Base-by-base conservation (phyloP, 2,888 invertebrate genomes). In the Dolomedes plantarius region DNA sequence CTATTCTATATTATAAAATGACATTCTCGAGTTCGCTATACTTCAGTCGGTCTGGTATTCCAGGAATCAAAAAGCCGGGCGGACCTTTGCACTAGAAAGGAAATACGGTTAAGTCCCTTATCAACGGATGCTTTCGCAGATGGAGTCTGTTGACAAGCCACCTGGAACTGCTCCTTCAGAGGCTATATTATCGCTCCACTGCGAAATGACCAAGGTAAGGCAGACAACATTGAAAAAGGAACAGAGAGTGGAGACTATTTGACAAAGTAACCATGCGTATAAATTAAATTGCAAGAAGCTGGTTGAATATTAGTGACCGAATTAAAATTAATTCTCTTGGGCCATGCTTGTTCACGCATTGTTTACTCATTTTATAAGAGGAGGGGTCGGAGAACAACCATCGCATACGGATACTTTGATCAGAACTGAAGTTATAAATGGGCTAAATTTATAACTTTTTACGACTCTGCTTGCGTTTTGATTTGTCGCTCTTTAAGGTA, bases 121-220 rank as follows among this genome's bases (percentile, higher is more conserved):
- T 56, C 56, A 56, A 56, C 56, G 56, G 56, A 56, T 56, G 56
- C 56, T 3, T 23, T 3, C 23, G 56, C 56, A 56, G 46, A 46
- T 46, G 46, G 13, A 46, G 56, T 6, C 23, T 56, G 13, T 23
- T 56, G 56, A 23, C 56, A 56, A 56, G 56, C 56, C 56, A 56
- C 56, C 56, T 56, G 56, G 56, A 56, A 56, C 56, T 56, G 19
- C 56, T 56, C 23, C 56, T 56, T 56, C 56, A 56, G 23, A 16
- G 56, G 5, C 16, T 6, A 23, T 56, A 23, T 23, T 23, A 56
- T 56, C 23, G 23, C 16, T 46, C 5, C 11, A 16, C 7, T 46
- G 46, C 5, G 46, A 2, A 16, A 5, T 56, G 56, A 56, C 56
- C 56, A 56, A 23, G 56, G 23, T 56, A 56, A 13, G n/a, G n/a